Conservation (phyloP, 30 jellyfish, hydroid and myxozoan species). For the Chrysaora quinquecirrha region DNA sequence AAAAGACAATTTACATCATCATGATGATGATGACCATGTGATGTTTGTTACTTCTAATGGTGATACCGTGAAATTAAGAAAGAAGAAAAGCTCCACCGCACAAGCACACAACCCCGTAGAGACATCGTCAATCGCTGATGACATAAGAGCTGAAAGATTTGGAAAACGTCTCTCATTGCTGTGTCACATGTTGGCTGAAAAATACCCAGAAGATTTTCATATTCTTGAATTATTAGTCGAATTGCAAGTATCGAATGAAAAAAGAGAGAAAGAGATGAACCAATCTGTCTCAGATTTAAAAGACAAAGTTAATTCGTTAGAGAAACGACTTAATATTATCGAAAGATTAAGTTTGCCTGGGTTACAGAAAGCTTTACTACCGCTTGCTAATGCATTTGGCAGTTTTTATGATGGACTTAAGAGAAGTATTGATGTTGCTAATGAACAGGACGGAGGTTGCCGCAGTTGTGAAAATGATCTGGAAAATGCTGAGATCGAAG, state of each 20-base stretch:
- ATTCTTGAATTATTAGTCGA: constrained; percentile 79
- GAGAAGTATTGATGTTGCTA: constrained; percentile 10
- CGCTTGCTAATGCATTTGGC: constrained; percentile 50
- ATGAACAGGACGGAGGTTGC: not conserved
- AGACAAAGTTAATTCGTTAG: constrained; percentile 39
- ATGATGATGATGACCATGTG: constrained; percentile 8
- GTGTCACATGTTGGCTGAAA: constrained; percentile 82
- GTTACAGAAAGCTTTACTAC: constrained; percentile 28
- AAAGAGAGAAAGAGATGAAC: constrained; percentile 68
- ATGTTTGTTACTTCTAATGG: constrained; percentile 67
- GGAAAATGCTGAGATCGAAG: not conserved
- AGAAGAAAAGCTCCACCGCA: constrained; percentile 5
- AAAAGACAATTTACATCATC: not conserved
- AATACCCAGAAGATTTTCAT: constrained; percentile 88
- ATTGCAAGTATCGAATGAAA: constrained; percentile 86
- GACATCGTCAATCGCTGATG: not conserved
- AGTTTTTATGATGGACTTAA: constrained; percentile 32
- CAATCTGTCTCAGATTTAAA: constrained; percentile 38
- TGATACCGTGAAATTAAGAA: constrained; percentile 33
- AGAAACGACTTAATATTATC: constrained; percentile 26
- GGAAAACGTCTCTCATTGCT: constrained; percentile 62
- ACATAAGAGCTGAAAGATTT: constrained; percentile 36
- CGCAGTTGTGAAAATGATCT: not conserved
- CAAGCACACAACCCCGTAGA: not conserved
- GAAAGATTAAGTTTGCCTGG: constrained; percentile 55